phyloP scores from a whole-genome alignment of 1,140 invertebrate genomes.

The Drosophila littoralis region DNA sequence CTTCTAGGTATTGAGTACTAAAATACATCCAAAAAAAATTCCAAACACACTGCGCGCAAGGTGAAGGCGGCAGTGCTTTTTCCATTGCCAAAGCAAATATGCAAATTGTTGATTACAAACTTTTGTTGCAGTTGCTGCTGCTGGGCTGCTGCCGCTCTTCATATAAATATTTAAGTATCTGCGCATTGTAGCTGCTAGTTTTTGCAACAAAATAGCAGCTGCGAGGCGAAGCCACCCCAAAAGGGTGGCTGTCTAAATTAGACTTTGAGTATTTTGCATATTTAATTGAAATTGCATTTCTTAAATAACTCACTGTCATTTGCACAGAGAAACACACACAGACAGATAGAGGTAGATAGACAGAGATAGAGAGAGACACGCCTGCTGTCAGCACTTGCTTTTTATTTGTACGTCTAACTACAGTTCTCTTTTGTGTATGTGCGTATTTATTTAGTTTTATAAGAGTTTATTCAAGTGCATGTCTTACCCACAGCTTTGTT shows the following conservation, averaged over 20 bases:
- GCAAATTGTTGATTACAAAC: constrained; percentile 83
- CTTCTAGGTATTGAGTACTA: neutral
- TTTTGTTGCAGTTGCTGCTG: constrained; percentile 58
- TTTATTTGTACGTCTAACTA: constrained; percentile 74
- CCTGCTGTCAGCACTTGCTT: constrained; percentile 41
- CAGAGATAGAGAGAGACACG: constrained; percentile 7
- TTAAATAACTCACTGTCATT: constrained; percentile 81
- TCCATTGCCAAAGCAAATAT: constrained; percentile 80
- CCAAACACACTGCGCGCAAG: constrained; percentile 59
- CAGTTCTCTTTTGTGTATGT: constrained; percentile 42
- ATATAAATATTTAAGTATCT: constrained; percentile 83
- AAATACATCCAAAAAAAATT: constrained; percentile 33
- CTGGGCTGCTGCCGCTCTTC: constrained; percentile 39
- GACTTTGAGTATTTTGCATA: constrained; percentile 83
- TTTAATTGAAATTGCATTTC: constrained; percentile 83
- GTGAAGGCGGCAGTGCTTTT: constrained; percentile 66
- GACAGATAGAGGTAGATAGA: neutral
- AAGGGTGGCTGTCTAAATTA: constrained; percentile 75
- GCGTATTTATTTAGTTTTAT: constrained; percentile 76
- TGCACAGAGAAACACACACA: constrained; percentile 43
- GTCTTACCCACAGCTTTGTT: constrained; percentile 73
- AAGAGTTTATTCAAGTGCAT: constrained; percentile 82
- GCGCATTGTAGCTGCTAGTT: constrained; percentile 61
- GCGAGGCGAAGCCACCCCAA: constrained; percentile 21
- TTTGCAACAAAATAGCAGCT: constrained; percentile 45